Conservation (phyloP, 2,888 invertebrate species). For the Chrysolina americana region DNA sequence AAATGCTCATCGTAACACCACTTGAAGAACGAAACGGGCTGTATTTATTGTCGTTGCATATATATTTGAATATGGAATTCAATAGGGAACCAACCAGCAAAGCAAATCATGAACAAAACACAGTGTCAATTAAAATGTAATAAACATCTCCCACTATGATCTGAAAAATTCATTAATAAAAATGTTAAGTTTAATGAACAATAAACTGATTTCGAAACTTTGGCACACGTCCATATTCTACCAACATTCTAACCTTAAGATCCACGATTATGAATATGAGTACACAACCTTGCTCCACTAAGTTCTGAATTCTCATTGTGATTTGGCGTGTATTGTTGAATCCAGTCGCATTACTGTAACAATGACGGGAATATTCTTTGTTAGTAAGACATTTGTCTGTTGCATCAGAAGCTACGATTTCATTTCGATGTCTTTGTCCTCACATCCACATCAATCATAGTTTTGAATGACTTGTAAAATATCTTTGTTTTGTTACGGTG, state of each 20-base stretch:
- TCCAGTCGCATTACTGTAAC: constrained; percentile 34
- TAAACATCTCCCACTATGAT: too few species aligned
- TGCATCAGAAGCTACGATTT: constrained; percentile 32
- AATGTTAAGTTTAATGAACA: constrained; percentile 5
- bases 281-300: constrained; percentile 33
- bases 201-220: constrained; percentile 11
- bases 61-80: not conserved
- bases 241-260: constrained; percentile 1
- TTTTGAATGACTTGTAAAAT: constrained; percentile 20
- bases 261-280: constrained; percentile 1
- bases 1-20: too few species aligned
- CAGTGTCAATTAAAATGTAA: too few species aligned
- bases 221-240: constrained; percentile 18
- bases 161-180: not conserved
- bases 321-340: constrained; percentile 28
- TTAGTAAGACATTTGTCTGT: constrained; percentile 21
- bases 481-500: constrained; percentile 27
- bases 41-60: not conserved
- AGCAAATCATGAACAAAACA: too few species aligned
- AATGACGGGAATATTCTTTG: constrained; percentile 36
- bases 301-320: constrained; percentile 30
- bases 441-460: constrained; percentile 35
- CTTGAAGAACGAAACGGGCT: too few species aligned
- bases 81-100: not conserved
- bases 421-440: constrained; percentile 34